phyloP scores from a whole-genome alignment of 1,140 invertebrate genomes.

The Drosophila nigromelanica region DNA sequence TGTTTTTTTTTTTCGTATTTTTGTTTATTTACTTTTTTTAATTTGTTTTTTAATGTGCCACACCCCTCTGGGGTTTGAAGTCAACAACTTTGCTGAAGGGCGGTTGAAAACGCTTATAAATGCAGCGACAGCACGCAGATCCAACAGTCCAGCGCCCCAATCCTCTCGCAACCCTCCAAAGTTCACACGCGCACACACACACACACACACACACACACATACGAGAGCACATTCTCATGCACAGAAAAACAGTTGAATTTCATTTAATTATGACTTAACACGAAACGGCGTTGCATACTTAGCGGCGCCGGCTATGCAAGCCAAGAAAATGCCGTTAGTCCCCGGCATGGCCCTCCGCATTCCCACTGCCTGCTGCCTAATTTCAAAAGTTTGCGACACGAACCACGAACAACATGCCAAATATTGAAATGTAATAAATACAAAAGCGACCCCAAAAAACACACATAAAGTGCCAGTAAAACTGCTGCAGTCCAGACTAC shows the following conservation, averaged over 20 bases:
- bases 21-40: neutral
- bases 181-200: neutral
- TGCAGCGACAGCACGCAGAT: conserved; percentile 44
- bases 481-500: neutral
- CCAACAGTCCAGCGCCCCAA: conserved; percentile 3
- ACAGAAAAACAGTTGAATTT: conserved; percentile 56
- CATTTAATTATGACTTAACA: conserved; percentile 80
- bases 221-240: neutral
- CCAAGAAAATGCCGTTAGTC: conserved; percentile 46
- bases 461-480: conserved; percentile 2
- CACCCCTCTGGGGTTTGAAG: conserved; percentile 25
- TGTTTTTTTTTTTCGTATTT: conserved; percentile 8
- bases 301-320: conserved; percentile 59
- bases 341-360: neutral
- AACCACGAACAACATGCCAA: conserved; percentile 58
- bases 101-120: conserved; percentile 41
- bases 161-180: neutral
- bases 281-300: conserved; percentile 69
- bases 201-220: neutral
- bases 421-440: conserved; percentile 75
- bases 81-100: conserved; percentile 43
- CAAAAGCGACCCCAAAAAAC: conserved; percentile 28
- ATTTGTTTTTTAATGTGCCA: conserved; percentile 16
- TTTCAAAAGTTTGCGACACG: conserved; percentile 59
- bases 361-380: conserved; percentile 20